Evolutionary conservation across 1,140 invertebrate species (phyloP).

Genomic region (Hetaerina americana): DNA sequence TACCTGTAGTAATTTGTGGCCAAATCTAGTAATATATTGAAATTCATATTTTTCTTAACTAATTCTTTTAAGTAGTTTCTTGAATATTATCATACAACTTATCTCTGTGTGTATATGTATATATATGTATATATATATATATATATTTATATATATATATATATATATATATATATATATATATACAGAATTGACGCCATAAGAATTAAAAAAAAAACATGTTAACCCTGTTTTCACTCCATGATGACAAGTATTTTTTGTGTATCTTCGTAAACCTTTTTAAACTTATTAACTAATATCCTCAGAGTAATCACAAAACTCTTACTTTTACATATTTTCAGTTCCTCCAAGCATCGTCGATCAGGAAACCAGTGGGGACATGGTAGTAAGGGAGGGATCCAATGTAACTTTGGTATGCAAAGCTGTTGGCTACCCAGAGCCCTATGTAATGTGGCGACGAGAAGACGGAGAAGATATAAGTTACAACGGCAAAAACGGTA

Average conservation of each 20-base stretch:
- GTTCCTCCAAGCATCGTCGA: conserved; percentile 76
- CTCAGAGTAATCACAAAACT: too few relatives aligned
- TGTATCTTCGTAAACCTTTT: too few relatives aligned
- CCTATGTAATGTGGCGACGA: conserved; percentile 80
- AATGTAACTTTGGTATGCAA: conserved; percentile 79
- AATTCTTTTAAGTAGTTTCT: not conserved
- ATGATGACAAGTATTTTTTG: too few relatives aligned
- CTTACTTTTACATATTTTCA: too few relatives aligned
- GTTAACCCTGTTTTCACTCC: too few relatives aligned
- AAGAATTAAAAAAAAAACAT: too few relatives aligned
- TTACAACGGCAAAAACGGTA: conserved; percentile 71
- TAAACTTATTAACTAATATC: too few relatives aligned
- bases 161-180: too few relatives aligned
- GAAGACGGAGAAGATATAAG: conserved; percentile 78
- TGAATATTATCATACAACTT: not conserved
- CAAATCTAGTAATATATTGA: not conserved
- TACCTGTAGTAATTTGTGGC: too few relatives aligned
- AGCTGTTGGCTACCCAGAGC: conserved; percentile 76
- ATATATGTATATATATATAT: not conserved
- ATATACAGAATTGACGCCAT: too few relatives aligned
- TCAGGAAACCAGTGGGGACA: conserved; percentile 72
- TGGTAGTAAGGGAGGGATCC: conserved; percentile 76
- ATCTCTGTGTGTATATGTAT: not conserved
- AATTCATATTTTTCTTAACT: not conserved
- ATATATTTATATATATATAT: not conserved